Evolutionary conservation across 2,113 vertebrate species (phyloP).

Genomic region (Fukomys damarensis): DNA sequence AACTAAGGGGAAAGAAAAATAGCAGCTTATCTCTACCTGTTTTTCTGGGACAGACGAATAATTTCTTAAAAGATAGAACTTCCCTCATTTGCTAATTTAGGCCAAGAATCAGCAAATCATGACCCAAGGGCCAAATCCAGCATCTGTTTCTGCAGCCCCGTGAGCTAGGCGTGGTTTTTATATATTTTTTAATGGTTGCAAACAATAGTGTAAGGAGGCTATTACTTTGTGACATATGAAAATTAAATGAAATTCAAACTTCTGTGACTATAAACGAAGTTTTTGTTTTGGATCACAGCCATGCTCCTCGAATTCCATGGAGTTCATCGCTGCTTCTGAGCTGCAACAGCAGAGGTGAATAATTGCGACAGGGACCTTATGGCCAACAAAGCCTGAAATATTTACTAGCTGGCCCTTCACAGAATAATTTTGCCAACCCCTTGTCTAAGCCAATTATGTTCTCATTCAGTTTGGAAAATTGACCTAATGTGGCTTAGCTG

Average conservation of each 20-base stretch:
- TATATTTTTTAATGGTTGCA: background rate
- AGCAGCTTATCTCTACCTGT: background rate
- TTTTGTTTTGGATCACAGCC: background rate
- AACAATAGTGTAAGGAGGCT: background rate
- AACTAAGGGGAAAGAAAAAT: background rate
- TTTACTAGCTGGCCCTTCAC: constrained; percentile 29
- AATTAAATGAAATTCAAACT: background rate
- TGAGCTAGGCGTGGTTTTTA: background rate
- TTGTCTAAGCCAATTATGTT: constrained; percentile 59
- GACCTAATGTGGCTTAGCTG: background rate
- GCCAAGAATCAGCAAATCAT: background rate
- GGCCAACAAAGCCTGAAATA: constrained; percentile 5
- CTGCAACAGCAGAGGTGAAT: background rate
- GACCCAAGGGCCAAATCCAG: background rate
- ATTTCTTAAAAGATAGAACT: background rate
- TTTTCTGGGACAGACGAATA: background rate
- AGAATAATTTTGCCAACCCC: constrained; percentile 44
- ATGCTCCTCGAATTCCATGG: background rate
- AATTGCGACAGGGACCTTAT: background rate
- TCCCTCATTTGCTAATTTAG: background rate
- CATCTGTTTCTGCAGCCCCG: background rate
- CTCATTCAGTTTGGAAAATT: constrained; percentile 64
- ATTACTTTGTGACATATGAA: background rate
- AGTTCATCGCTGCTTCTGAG: background rate
- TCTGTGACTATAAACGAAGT: background rate